These are phyloP conservation scores for Triplophysa rosa DNA, from an alignment of 2,113 vertebrate genomes.

Conservation along the genomic window DNA sequence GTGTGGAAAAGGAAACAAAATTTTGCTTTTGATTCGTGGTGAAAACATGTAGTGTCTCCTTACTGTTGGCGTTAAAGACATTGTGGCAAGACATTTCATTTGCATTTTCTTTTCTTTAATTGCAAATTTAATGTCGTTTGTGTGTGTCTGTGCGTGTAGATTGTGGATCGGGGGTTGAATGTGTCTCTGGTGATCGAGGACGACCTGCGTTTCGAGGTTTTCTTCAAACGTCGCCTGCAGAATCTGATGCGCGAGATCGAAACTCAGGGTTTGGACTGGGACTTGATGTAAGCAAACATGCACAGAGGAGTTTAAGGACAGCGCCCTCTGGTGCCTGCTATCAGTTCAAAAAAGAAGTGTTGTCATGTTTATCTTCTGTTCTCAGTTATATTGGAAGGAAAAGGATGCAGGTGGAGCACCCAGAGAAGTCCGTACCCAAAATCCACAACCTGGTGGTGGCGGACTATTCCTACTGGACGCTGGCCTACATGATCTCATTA, in stretches of 20 bases:
- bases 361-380: not conserved
- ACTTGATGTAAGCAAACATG: constrained; percentile 80
- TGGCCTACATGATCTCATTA: constrained; percentile 83
- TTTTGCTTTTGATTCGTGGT: no score
- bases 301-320: not conserved
- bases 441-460: constrained; percentile 86
- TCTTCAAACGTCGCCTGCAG: constrained; percentile 80
- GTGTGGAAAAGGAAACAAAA: no score
- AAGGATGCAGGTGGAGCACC: constrained; percentile 84
- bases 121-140: not conserved
- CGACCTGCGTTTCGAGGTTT: constrained; percentile 83
- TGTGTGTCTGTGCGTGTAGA: constrained; percentile 36
- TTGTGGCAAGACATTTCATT: no score
- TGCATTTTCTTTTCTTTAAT: no score
- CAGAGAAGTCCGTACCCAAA: constrained; percentile 78
- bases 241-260: constrained; percentile 80
- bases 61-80: no score
- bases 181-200: constrained; percentile 84
- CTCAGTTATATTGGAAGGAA: constrained; percentile 86
- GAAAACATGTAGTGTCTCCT: no score
- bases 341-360: not conserved
- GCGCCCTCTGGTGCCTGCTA: not conserved
- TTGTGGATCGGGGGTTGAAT: constrained; percentile 67
- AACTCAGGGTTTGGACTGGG: constrained; percentile 79
- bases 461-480: constrained; percentile 89